phyloP scores from a whole-genome alignment of 2,888 invertebrate genomes.

The Caenorhabditis imperialis region DNA sequence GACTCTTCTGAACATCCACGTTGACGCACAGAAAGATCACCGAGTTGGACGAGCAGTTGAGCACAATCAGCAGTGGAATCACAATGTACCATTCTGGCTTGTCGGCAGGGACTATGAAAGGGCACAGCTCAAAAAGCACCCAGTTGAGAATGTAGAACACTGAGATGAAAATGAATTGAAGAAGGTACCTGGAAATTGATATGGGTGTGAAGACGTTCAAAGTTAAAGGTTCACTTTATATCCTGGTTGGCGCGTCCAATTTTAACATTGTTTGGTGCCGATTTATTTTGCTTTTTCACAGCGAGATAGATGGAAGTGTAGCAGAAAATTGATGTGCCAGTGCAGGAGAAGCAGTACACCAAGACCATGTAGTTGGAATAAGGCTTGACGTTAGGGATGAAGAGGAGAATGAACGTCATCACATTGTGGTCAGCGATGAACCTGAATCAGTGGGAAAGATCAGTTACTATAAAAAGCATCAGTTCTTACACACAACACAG shows the following conservation, averaged over 20 bases:
- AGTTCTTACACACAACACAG: conserved; percentile 15
- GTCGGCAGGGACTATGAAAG: conserved; percentile 37
- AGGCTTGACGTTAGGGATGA: not conserved
- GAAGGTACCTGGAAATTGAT: conserved; percentile 51
- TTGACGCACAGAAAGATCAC: conserved; percentile 48
- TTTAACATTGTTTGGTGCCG: not conserved
- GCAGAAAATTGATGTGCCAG: conserved; percentile 9
- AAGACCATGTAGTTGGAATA: conserved; percentile 25
- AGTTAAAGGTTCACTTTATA: conserved; percentile 4
- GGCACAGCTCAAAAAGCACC: conserved; percentile 52
- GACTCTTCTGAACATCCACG: conserved; percentile 33
- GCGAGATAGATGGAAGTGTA: conserved; percentile 5
- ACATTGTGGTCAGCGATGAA: conserved; percentile 11
- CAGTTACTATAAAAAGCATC: not conserved
- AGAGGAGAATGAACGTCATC: conserved; percentile 10
- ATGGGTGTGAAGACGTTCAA: no score
- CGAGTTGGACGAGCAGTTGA: conserved; percentile 53
- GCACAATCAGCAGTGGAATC: conserved; percentile 28
- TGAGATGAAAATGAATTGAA: conserved; percentile 56
- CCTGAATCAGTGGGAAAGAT: conserved; percentile 7
- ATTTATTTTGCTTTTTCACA: not conserved
- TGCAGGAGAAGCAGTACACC: conserved; percentile 9
- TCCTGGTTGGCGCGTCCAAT: conserved; percentile 7
- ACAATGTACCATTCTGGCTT: conserved; percentile 34
- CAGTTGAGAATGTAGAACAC: conserved; percentile 51